Conservation (phyloP, 2,113 vertebrate species). For the Nipponia nippon region DNA sequence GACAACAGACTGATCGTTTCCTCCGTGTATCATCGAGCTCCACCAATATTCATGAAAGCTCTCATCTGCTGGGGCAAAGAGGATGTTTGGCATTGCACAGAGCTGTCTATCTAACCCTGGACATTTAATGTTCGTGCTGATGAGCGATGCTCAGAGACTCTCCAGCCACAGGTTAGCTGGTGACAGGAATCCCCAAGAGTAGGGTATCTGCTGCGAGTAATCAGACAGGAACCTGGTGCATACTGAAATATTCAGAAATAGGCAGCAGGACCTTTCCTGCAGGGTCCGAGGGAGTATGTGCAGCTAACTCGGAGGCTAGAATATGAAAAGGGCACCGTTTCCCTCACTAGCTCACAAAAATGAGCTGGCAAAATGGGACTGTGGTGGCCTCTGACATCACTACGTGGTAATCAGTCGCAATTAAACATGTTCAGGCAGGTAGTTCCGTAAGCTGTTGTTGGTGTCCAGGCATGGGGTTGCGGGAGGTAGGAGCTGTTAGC, state of each 20-base stretch:
- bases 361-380: neutral
- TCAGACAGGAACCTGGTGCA: neutral
- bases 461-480: neutral
- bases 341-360: neutral
- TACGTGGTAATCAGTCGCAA: neutral
- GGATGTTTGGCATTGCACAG: neutral
- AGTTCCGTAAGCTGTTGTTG: neutral
- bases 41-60: neutral
- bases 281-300: neutral
- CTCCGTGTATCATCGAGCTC: neutral
- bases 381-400: neutral
- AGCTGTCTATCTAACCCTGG: neutral
- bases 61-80: neutral
- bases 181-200: neutral
- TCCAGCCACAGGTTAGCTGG: neutral
- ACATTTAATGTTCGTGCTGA: neutral
- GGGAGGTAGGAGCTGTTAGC: neutral
- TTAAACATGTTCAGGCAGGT: neutral
- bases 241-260: constrained; percentile 22
- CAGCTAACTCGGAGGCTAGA: neutral
- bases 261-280: constrained; percentile 1
- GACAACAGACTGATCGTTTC: neutral
- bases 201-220: neutral
- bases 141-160: neutral
- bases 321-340: neutral